Evolutionary conservation across 2,888 invertebrate genomes (phyloP).

Genomic region (Papilio elwesi): DNA sequence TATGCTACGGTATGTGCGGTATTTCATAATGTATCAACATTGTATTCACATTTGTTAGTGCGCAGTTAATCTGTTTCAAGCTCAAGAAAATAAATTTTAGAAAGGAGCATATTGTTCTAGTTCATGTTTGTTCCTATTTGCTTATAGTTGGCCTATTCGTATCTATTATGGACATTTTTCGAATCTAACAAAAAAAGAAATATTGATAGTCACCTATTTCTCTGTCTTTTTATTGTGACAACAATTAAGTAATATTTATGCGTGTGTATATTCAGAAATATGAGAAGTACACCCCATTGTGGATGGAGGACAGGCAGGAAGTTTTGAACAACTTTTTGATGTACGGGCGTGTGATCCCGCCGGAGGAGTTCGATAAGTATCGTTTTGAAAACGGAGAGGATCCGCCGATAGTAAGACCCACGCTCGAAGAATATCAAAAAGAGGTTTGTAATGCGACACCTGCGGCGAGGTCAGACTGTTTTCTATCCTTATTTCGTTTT

Average conservation of each 20-base stretch:
- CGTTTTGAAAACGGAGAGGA: conserved; percentile 73
- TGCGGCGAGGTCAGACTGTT: no score
- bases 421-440: conserved; percentile 89
- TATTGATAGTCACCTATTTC: no score
- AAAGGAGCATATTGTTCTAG: no score
- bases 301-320: conserved; percentile 91
- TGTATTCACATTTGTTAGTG: background rate
- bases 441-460: conserved; percentile 74
- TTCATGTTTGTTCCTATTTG: no score
- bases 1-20: conserved; percentile 68
- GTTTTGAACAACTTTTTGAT: conserved; percentile 90
- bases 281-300: conserved; percentile 89
- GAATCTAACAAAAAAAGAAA: no score
- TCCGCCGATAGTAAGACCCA: conserved; percentile 85
- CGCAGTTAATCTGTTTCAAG: no score
- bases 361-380: conserved; percentile 87
- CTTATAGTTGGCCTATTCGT: no score
- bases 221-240: no score
- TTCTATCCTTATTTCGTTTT: no score
- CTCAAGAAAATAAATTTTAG: no score
- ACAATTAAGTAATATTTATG: no score
- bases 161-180: no score
- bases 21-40: background rate
- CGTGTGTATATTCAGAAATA: conserved; percentile 67
- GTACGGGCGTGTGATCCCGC: conserved; percentile 89